Base-by-base conservation (phyloP, 1,140 invertebrate genomes). In the Tetramorium parvispinum region DNA sequence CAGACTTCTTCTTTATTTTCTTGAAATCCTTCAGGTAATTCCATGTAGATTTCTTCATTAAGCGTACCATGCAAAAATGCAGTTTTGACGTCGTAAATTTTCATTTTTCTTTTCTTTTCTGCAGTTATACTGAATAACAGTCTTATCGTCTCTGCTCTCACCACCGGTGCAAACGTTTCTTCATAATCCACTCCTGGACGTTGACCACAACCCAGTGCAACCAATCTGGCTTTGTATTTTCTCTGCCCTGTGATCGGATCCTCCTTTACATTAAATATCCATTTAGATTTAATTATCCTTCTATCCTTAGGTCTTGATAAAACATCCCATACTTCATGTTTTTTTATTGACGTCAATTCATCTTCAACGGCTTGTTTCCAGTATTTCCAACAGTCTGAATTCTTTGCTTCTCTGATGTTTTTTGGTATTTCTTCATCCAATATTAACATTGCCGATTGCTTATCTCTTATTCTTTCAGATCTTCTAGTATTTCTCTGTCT, bases 11-110 rank as follows among this genome's bases (percentile, higher is more conserved):
- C 1, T 2, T 71, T 2, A 3, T 40, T 49, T 0, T 18, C 2
- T 18, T 65, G 3, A 37, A n/a, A 27, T 24, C 13, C 53, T 0
- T 78, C 40, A 0, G 81, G 82, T 2, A 57, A 1, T 32, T 85
- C 82, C 65, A 87, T 73, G 37, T 13, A 87, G 3, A 87, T 73
- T 18, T 87, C 75, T 18, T 87, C 86, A 0, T 55, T 11, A 0
- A 87, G 53, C 0, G 3, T 8, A 13, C 66, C 66, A 3, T 79
- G 65, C 3, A 87, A 8, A 1, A 85, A 87, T 0, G 81, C 86
- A 0, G 86, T 85, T 57, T 46, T 57, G 0, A 85, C 86, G 7
- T 87, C 73, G 7, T 85, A 85, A 1, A 21, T 1, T 3, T 79
- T 78, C 1, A 79, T 6, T 1, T 18, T 70, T n/a, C 27, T 61